phyloP scores from a whole-genome alignment of 2,113 vertebrate genomes.

The Ciconia boyciana region DNA sequence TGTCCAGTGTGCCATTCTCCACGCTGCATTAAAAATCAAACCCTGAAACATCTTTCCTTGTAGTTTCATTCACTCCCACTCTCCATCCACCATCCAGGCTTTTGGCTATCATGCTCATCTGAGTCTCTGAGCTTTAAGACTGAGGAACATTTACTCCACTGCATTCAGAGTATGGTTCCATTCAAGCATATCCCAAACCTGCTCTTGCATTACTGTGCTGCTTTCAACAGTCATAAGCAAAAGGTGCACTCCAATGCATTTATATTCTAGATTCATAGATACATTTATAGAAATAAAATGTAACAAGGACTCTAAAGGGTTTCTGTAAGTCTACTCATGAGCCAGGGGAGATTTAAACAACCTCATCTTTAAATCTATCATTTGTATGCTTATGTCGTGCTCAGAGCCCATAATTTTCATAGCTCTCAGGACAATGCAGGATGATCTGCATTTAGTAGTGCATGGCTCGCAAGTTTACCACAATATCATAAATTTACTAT shows the following conservation, averaged over 20 bases:
- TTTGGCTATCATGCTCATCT: fast-evolving
- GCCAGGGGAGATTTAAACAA: not conserved
- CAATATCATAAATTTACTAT: not conserved
- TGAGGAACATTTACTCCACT: not conserved
- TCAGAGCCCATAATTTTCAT: not conserved
- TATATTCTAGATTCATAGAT: not conserved
- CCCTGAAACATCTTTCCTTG: not conserved
- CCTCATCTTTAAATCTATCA: not conserved
- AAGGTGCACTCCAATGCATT: not conserved
- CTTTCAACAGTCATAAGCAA: not conserved
- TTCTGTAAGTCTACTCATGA: not conserved
- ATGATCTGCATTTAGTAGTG: not conserved
- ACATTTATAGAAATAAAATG: not conserved
- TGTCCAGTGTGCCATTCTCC: not conserved
- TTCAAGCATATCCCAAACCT: not conserved
- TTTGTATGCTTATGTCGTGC: not conserved
- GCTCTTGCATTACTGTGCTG: not conserved
- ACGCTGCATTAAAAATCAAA: not conserved
- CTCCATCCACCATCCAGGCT: not conserved
- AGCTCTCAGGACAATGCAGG: not conserved
- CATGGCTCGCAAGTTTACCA: not conserved
- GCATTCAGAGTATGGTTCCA: not conserved
- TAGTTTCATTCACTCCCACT: not conserved
- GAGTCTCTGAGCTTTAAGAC: not conserved
- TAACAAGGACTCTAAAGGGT: not conserved